These are phyloP conservation scores for Tetragnatha montana DNA, from an alignment of 2,888 invertebrate species.

Conservation along the genomic window DNA sequence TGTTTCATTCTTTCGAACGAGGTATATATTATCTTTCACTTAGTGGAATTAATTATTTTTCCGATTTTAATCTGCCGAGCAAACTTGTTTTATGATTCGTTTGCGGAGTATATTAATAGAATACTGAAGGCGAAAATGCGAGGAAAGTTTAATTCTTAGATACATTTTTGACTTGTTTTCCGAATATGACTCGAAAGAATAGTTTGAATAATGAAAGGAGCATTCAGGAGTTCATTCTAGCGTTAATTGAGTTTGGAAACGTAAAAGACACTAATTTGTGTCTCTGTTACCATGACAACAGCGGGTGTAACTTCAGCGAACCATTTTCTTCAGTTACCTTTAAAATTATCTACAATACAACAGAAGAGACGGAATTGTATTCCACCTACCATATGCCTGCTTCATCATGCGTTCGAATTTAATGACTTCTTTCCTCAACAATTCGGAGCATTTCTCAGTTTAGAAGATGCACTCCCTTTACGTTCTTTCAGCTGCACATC, in stretches of 20 bases:
- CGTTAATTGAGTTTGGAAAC: slow-evolving; percentile 17
- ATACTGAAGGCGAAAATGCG: too few relatives aligned
- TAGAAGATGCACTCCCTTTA: neutral
- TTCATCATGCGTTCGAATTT: slow-evolving; percentile 30
- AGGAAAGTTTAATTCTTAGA: neutral
- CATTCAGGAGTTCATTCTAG: neutral
- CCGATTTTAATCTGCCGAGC: too few relatives aligned
- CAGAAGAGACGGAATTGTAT: slow-evolving; percentile 2
- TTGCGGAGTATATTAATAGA: too few relatives aligned
- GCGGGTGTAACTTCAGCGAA: slow-evolving; percentile 7
- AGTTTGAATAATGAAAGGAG: neutral
- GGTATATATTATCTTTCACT: too few relatives aligned
- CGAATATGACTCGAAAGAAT: neutral
- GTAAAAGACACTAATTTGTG: slow-evolving; percentile 28
- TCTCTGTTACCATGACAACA: slow-evolving; percentile 15
- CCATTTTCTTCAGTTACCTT: slow-evolving; percentile 24
- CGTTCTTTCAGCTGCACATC: neutral
- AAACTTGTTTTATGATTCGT: too few relatives aligned
- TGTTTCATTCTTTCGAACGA: too few relatives aligned
- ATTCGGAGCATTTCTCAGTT: neutral
- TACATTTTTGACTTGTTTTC: neutral
- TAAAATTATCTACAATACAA: slow-evolving; percentile 16
- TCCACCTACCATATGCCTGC: neutral
- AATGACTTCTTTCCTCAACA: slow-evolving; percentile 27
- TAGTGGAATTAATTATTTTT: too few relatives aligned